phyloP scores from a whole-genome alignment of 2,797 vertebrate species.

The Euphonia xanthogaster region DNA sequence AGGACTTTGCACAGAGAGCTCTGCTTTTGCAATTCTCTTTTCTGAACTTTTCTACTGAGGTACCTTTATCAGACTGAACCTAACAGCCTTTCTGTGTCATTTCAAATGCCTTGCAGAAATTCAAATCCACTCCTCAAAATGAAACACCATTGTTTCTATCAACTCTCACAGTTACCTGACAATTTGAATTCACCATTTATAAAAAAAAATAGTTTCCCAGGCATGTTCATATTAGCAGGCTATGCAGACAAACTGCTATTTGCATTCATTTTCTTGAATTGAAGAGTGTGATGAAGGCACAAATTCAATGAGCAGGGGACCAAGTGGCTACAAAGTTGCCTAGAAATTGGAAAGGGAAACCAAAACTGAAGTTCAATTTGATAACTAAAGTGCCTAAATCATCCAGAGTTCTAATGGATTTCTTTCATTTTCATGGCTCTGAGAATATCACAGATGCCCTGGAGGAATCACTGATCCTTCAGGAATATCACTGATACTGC shows the following conservation, averaged over 20 bases:
- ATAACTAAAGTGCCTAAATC: background rate
- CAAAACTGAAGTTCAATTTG: background rate
- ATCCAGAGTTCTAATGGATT: background rate
- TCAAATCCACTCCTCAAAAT: background rate
- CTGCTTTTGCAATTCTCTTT: background rate
- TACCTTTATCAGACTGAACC: background rate
- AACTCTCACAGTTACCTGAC: background rate
- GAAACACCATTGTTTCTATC: background rate
- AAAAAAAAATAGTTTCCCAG: background rate
- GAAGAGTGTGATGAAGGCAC: background rate
- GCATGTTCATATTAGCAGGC: background rate
- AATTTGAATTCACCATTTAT: background rate
- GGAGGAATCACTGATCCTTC: background rate
- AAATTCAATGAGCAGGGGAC: background rate
- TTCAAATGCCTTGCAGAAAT: background rate
- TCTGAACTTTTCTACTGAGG: background rate
- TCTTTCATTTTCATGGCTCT: background rate
- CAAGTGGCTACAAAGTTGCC: background rate
- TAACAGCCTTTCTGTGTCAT: background rate
- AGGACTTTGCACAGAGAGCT: background rate
- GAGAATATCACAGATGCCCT: background rate
- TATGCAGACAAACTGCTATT: background rate
- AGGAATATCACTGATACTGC: background rate
- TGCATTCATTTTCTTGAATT: background rate
- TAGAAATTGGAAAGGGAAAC: background rate